These are phyloP conservation scores for Oreochromis grahami DNA, from an alignment of 2,797 vertebrate species.

Conservation along the genomic window DNA sequence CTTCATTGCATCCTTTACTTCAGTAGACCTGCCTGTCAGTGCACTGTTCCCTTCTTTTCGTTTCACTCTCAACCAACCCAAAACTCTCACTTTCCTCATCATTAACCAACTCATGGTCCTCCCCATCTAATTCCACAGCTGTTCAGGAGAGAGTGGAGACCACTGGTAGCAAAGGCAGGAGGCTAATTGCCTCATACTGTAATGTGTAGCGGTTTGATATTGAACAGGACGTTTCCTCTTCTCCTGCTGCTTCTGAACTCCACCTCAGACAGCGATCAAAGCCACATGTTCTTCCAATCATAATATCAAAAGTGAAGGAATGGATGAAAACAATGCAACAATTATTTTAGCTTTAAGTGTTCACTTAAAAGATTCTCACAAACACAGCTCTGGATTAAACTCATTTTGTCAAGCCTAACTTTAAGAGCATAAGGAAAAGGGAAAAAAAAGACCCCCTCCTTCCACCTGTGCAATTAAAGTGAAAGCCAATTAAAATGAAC, in stretches of 20 bases:
- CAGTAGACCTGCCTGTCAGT: not conserved
- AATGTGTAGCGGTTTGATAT: constrained; percentile 46
- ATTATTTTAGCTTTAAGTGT: not conserved
- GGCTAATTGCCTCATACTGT: constrained; percentile 61
- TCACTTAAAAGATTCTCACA: not conserved
- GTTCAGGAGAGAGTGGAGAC: constrained; percentile 48
- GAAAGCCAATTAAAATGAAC: constrained; percentile 86
- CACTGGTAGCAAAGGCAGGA: constrained; percentile 48
- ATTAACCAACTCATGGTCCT: constrained; percentile 49
- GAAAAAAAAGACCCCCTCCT: constrained; percentile 56
- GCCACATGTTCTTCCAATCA: not conserved
- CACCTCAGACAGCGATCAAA: not conserved
- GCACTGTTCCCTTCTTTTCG: not conserved
- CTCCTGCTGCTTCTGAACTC: constrained; percentile 7
- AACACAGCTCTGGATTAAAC: not conserved
- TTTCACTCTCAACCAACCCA: not conserved
- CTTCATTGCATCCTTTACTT: not conserved
- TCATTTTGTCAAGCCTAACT: constrained; percentile 60
- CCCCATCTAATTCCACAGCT: constrained; percentile 54
- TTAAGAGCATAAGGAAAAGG: constrained; percentile 61
- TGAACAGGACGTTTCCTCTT: constrained; percentile 9
- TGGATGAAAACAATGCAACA: not conserved
- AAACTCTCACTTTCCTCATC: constrained; percentile 44
- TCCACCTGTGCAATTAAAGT: constrained; percentile 83
- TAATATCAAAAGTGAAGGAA: not conserved